These are phyloP conservation scores for Onthophagus taurus DNA, from an alignment of 1,140 invertebrate species.

Conservation along the genomic window DNA sequence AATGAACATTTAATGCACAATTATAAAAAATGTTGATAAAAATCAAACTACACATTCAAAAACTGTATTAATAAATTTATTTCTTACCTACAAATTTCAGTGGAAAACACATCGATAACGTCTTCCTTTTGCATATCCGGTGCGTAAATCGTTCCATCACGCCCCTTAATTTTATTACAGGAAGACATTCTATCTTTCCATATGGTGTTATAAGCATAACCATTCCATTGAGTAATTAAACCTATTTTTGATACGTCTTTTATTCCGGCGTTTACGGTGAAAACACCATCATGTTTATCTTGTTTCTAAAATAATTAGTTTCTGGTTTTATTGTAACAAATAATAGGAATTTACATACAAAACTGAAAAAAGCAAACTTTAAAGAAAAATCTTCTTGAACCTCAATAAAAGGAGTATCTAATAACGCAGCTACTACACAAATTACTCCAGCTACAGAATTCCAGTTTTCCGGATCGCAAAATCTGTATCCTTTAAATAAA, in stretches of 20 bases:
- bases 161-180: conserved; percentile 7
- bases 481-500: conserved; percentile 9
- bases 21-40: no score
- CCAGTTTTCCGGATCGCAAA: conserved; percentile 10
- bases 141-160: background rate
- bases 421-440: conserved; percentile 7
- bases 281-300: conserved; percentile 4
- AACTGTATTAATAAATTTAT: no score
- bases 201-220: background rate
- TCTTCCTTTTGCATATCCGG: conserved; percentile 2
- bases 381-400: conserved; percentile 12
- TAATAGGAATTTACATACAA: conserved; percentile 11
- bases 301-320: conserved; percentile 10
- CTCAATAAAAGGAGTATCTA: conserved; percentile 8
- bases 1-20: no score
- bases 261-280: conserved; percentile 1
- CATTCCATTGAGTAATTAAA: background rate
- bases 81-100: conserved; percentile 6
- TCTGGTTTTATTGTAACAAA: background rate
- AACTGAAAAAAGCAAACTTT: conserved; percentile 13
- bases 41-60: no score
- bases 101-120: background rate
- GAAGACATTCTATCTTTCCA: conserved; percentile 3
- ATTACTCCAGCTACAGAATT: conserved; percentile 3
- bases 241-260: conserved; percentile 5